A percentile compares a stretch with the other conserved stretches of the same genome.
phyloP scores from a whole-genome alignment of 2,797 vertebrate species.

The Amniataba percoides region DNA sequence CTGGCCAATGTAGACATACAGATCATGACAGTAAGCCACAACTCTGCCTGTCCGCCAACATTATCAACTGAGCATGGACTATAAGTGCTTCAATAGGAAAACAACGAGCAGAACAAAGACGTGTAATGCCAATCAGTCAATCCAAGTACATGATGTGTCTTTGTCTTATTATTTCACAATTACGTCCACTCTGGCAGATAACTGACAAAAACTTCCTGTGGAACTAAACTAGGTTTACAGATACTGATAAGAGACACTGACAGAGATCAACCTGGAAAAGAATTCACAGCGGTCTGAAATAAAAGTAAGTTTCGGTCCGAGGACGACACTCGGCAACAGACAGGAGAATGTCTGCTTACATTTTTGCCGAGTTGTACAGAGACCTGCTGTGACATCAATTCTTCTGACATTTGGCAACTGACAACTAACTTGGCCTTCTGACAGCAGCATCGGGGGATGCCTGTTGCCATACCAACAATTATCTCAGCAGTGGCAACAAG shows the following conservation, averaged over 20 bases:
- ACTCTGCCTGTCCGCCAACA: conserved; percentile 16
- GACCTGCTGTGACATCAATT: conserved; percentile 65
- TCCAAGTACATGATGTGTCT: neutral
- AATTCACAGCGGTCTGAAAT: neutral
- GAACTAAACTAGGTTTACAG: conserved; percentile 11
- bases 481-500: conserved; percentile 76
- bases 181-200: conserved; percentile 16
- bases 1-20: neutral
- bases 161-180: conserved; percentile 6
- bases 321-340: conserved; percentile 27
- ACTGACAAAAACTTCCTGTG: neutral
- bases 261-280: neutral
- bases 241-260: neutral
- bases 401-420: conserved; percentile 78
- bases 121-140: neutral
- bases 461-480: conserved; percentile 79
- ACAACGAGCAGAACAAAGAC: neutral
- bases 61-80: neutral
- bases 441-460: conserved; percentile 72
- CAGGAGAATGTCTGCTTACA: conserved; percentile 41
- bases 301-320: neutral
- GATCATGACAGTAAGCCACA: neutral
- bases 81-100: neutral
- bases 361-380: conserved; percentile 56
- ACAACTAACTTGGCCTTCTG: conserved; percentile 69